Base-by-base conservation (phyloP, 1,140 invertebrate species). In the Fopius arisanus region DNA sequence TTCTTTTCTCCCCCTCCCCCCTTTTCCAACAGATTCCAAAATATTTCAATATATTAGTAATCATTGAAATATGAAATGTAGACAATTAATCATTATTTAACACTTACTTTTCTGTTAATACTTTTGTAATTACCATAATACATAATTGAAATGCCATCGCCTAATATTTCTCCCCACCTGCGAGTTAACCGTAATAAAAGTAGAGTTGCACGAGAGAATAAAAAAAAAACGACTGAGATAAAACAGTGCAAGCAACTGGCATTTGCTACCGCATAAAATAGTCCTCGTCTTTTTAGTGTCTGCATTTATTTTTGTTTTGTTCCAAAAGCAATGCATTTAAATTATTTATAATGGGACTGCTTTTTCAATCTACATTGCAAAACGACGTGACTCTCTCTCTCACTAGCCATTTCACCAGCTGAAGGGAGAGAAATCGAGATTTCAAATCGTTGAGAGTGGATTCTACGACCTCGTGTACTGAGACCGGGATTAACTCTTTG, bases 311-410 rank as follows among this genome's bases (percentile, higher is more conserved):
- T 72, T 77, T 51, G 67, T 75, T 75, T 75, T 75, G 72, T 70
- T 70, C 70, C 40, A 40, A 77, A 80, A 70, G 79, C 80, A 81
- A 83, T 82, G 80, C 80, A 81, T 84, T 83, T 84, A 81, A 82
- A 81, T 83, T 80, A 83, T 81, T 84, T 82, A 81, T 81, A 83
- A 82, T 82, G 75, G 75, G 37, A 66, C n/a, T 70, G 77, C 73
- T 82, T 80, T 81, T 83, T 80, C 77, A 80, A 82, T 83, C 80
- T 82, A 80, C 77, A 80, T 81, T 80, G 78, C 75, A 76, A 80
- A 79, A 80, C 29, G 54, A 62, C 28, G 28, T 14, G 23, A 4
- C 28, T 0, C 40, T 29, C n/a, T 67, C n/a, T 10, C 59, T 33
- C 21, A 48, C 43, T 48, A 4, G 21, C 41, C 14, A 33, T 28